Conservation (phyloP, 2,113 vertebrate genomes). For the Fulmarus glacialis region DNA sequence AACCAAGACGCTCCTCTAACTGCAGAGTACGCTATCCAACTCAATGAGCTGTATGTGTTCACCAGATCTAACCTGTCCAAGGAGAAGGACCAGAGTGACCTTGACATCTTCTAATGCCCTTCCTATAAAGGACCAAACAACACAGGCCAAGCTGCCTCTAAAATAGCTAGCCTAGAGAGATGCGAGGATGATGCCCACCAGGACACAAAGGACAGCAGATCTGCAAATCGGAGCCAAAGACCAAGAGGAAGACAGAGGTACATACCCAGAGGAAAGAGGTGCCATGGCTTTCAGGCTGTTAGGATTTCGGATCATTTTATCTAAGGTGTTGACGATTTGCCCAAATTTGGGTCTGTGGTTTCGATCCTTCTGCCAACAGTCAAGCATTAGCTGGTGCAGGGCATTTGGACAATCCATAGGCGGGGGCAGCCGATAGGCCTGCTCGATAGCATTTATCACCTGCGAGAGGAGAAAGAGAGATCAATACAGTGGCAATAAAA, state of each 20-base stretch:
- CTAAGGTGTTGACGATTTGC: conserved; percentile 93
- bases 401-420: conserved; percentile 95
- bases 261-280: conserved; percentile 90
- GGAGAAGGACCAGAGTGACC: background rate
- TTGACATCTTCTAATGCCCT: background rate
- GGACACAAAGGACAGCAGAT: background rate
- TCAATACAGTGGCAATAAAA: background rate
- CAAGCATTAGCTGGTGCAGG: conserved; percentile 94
- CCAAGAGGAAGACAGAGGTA: background rate
- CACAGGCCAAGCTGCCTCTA: background rate
- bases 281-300: conserved; percentile 93
- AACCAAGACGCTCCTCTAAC: background rate
- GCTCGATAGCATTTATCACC: conserved; percentile 97
- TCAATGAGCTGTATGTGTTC: background rate
- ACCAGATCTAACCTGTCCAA: background rate
- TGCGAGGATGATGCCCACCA: background rate
- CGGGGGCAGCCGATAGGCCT: conserved; percentile 91
- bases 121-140: background rate
- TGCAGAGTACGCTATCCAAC: background rate
- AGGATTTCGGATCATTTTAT: conserved; percentile 97
- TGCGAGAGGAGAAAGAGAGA: conserved; percentile 39
- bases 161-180: background rate
- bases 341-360: conserved; percentile 94
- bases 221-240: background rate
- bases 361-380: conserved; percentile 97